phyloP scores from a whole-genome alignment of 2,888 invertebrate genomes.

The Artemia sinica region DNA sequence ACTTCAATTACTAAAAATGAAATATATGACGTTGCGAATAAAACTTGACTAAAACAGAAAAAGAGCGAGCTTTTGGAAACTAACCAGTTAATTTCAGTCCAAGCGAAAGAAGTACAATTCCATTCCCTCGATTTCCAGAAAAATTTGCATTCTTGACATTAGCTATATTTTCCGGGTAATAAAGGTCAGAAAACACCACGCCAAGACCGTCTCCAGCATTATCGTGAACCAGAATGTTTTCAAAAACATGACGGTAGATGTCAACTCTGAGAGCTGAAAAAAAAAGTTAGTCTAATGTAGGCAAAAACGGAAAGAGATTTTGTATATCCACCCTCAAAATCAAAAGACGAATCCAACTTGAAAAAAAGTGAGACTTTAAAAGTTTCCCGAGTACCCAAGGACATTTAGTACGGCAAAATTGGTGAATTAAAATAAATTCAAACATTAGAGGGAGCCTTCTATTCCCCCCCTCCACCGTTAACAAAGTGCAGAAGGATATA shows the following conservation, averaged over 20 bases:
- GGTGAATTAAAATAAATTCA: too few species aligned
- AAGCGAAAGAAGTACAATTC: constrained; percentile 71
- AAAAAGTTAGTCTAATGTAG: neutral
- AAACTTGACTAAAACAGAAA: neutral
- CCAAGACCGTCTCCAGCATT: constrained; percentile 87
- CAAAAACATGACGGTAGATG: constrained; percentile 38
- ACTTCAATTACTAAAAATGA: neutral
- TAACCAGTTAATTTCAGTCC: constrained; percentile 51
- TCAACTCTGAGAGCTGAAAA: constrained; percentile 53
- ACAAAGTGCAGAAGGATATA: too few species aligned
- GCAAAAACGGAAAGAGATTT: too few species aligned
- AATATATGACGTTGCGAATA: constrained; percentile 22
- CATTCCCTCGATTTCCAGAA: constrained; percentile 64
- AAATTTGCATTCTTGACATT: constrained; percentile 68
- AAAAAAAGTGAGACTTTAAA: too few species aligned
- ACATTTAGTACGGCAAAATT: too few species aligned
- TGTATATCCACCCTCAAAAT: too few species aligned
- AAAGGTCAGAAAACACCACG: constrained; percentile 81
- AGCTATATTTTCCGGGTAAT: constrained; percentile 61
- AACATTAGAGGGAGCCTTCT: too few species aligned
- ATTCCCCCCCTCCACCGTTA: too few species aligned
- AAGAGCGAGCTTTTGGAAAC: neutral
- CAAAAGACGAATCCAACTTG: too few species aligned
- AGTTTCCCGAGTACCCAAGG: too few species aligned
- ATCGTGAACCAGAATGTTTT: constrained; percentile 45